Evolutionary conservation across 2,113 vertebrate genomes (phyloP).

Genomic region (Periophthalmodon schlosseri): DNA sequence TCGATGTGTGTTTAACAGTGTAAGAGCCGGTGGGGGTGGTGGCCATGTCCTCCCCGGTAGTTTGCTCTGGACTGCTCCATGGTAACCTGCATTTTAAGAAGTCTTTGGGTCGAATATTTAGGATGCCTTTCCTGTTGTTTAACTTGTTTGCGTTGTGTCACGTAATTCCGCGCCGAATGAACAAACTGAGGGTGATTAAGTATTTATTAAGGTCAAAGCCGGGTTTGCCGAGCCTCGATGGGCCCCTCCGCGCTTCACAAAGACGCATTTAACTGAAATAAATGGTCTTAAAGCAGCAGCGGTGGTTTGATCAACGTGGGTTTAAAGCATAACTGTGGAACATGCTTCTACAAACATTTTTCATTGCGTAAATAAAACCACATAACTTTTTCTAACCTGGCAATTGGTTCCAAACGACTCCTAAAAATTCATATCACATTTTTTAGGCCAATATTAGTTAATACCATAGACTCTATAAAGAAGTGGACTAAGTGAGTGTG

Average conservation of each 20-base stretch:
- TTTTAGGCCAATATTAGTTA: too few species aligned
- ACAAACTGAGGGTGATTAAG: conserved; percentile 66
- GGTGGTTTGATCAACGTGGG: conserved; percentile 39
- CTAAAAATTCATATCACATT: too few species aligned
- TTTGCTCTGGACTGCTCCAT: conserved; percentile 69
- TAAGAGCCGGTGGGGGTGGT: conserved; percentile 16
- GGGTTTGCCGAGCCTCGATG: conserved; percentile 57
- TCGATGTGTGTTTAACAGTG: conserved; percentile 30
- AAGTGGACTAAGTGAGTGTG: too few species aligned
- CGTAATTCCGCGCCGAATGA: conserved; percentile 62
- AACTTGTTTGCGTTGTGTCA: conserved; percentile 72
- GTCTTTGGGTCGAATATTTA: conserved; percentile 70
- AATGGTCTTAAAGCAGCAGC: conserved; percentile 23
- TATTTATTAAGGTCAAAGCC: conserved; percentile 69
- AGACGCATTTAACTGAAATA: conserved; percentile 50
- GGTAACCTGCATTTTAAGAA: conserved; percentile 72
- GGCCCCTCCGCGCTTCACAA: conserved; percentile 54
- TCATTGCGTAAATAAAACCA: too few species aligned
- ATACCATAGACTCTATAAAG: too few species aligned
- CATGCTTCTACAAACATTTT: too few species aligned
- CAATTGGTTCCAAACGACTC: too few species aligned
- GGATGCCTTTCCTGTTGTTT: conserved; percentile 72
- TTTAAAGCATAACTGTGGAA: too few species aligned
- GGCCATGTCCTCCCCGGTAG: conserved; percentile 65
- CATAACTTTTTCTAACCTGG: too few species aligned